Base-by-base conservation (phyloP, 2,797 vertebrate genomes). In the Halcyon badia region DNA sequence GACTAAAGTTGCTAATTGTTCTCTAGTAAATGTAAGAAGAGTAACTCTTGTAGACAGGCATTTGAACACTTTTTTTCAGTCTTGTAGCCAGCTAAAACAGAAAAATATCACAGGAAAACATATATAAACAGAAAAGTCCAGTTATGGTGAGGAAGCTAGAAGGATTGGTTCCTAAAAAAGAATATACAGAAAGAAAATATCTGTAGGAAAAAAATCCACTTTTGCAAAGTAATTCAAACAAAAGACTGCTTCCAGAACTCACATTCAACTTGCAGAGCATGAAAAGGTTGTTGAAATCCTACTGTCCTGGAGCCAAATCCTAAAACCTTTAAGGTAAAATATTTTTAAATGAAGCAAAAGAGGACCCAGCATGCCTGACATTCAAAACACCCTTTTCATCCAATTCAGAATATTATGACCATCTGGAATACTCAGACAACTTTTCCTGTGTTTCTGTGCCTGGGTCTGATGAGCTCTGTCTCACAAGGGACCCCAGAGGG, bases 371-470 rank as follows among this genome's bases (percentile, higher is more conserved):
- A 72, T 72, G 51, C 35, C 69, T 91, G 64, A 94, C 28, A 11
- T 92, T 89, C 83, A 95, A 89, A 71, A 54, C 37, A 71, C 17
- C 20, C 35, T 83, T 87, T 92, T 87, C 75, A 94, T 49, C 30
- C 1, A 0, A 90, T 77, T 81, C 61, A 83, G 72, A 94, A 65
- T 89, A 91, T 96, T 95, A 66, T 0, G 6, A 83, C 90, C 94
- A 96, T 95, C 96, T 96, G 96, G 94, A 94, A 94, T 86, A 90
- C 15, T 93, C 66, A 65, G 66, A 62, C 5, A 0, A 77, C 71
- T 89, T 92, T 96, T 95, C 90, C 85, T 96, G 88, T 95, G 64
- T 85, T 95, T 87, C 64, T 77, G 31, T 87, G 91, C 56, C 39
- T 83, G 46, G 39, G 68, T 89, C 92, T 90, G 92, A 90, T 77